phyloP scores from a whole-genome alignment of 2,888 invertebrate genomes.

The Himalopsyche japonica region DNA sequence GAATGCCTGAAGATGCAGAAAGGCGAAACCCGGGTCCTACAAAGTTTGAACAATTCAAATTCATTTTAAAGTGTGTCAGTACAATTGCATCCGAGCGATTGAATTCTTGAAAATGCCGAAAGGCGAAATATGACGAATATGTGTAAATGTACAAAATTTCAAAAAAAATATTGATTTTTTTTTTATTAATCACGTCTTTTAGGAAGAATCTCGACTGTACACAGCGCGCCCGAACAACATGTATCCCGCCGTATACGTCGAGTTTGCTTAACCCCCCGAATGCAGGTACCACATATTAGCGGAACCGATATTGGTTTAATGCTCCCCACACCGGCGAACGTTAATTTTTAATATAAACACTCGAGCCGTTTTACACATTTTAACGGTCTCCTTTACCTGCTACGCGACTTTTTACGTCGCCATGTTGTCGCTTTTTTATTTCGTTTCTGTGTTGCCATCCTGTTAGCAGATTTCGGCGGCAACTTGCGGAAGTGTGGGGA shows the following conservation, averaged over 20 bases:
- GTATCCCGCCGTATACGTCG: not conserved
- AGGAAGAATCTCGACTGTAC: not conserved
- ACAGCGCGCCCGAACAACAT: not conserved
- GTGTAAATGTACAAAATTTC: too few relatives aligned
- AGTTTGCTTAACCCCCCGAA: not conserved
- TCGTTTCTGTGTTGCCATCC: not conserved
- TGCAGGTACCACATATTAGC: not conserved
- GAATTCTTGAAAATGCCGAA: too few relatives aligned
- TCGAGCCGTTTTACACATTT: slow-evolving; percentile 35
- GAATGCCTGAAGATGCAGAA: too few relatives aligned
- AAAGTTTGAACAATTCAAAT: too few relatives aligned
- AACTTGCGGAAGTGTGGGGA: slow-evolving; percentile 18
- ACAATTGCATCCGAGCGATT: too few relatives aligned
- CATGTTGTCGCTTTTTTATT: slow-evolving; percentile 19
- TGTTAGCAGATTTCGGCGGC: not conserved
- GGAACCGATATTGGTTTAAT: slow-evolving; percentile 39
- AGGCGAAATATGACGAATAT: too few relatives aligned
- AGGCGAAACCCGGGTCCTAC: too few relatives aligned
- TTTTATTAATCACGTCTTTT: not conserved
- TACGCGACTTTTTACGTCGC: not conserved
- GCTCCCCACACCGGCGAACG: slow-evolving; percentile 29
- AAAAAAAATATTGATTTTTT: too few relatives aligned
- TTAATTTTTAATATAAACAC: slow-evolving; percentile 42
- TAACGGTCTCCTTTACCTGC: slow-evolving; percentile 27
- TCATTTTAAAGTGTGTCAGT: too few relatives aligned